Conservation (phyloP, 1,140 invertebrate species). For the Drosophila lacertosa region DNA sequence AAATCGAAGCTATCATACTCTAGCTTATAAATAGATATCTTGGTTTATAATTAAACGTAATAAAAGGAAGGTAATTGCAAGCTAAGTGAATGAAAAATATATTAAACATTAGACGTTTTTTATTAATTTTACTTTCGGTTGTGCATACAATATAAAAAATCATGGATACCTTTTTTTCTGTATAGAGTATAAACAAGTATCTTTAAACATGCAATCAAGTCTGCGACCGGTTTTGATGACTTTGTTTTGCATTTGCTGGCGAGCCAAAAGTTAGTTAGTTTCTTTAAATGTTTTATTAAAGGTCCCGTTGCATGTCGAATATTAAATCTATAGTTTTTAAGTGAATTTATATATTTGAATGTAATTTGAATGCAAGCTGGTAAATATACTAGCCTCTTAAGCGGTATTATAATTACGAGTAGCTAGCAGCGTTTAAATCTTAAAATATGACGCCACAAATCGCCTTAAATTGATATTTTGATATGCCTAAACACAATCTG, state of each 20-base stretch:
- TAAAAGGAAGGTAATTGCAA: no score
- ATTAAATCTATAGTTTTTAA: slow-evolving; percentile 43
- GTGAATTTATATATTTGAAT: slow-evolving; percentile 35
- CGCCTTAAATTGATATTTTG: slow-evolving; percentile 21
- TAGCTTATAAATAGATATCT: neutral
- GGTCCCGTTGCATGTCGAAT: slow-evolving; percentile 24
- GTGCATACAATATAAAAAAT: neutral
- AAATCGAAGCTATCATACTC: slow-evolving; percentile 19
- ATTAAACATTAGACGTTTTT: no score
- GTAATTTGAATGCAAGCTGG: slow-evolving; percentile 23
- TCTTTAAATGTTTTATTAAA: slow-evolving; percentile 61
- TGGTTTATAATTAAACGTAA: no score
- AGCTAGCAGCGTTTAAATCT: slow-evolving; percentile 3
- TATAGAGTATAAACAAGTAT: slow-evolving; percentile 42
- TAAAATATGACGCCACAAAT: slow-evolving; percentile 35
- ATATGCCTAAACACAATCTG: slow-evolving; percentile 7
- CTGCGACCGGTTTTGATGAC: slow-evolving; percentile 58
- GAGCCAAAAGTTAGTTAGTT: slow-evolving; percentile 43
- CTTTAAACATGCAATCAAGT: slow-evolving; percentile 41
- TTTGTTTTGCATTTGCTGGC: slow-evolving; percentile 49
- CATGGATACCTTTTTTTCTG: neutral
- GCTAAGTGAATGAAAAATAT: neutral
- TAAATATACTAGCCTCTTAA: no score
- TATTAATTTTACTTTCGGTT: no score
- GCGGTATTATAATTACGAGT: slow-evolving; percentile 41